phyloP scores from a whole-genome alignment of 2,888 invertebrate species.

The Parnassius glacialis region DNA sequence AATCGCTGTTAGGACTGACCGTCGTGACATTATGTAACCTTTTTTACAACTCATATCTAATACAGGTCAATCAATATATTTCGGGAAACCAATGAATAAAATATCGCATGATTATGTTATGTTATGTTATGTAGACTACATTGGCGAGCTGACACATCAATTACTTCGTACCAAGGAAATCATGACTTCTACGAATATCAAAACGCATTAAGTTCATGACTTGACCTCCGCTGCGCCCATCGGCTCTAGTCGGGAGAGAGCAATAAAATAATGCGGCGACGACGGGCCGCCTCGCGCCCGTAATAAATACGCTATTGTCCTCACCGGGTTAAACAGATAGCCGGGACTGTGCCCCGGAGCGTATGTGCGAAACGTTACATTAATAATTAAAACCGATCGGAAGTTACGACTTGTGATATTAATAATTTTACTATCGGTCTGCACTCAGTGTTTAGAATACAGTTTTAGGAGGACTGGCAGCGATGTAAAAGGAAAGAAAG shows the following conservation, averaged over 20 bases:
- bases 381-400: conserved; percentile 14
- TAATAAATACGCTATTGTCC: conserved; percentile 45
- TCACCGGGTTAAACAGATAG: conserved; percentile 33
- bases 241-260: conserved; percentile 26
- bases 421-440: conserved; percentile 3
- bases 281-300: conserved; percentile 30
- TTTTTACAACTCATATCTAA: too few relatives aligned
- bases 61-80: too few relatives aligned
- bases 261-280: conserved; percentile 35
- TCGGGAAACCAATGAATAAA: too few relatives aligned
- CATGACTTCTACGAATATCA: too few relatives aligned
- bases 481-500: too few relatives aligned
- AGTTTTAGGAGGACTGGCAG: background rate
- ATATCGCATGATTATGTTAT: too few relatives aligned
- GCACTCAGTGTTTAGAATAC: background rate
- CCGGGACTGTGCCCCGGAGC: conserved; percentile 16
- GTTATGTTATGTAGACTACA: too few relatives aligned
- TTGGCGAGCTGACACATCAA: too few relatives aligned
- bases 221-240: conserved; percentile 5
- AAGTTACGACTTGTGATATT: conserved; percentile 8
- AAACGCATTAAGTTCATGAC: background rate
- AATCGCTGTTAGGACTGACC: too few relatives aligned
- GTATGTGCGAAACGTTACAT: conserved; percentile 11
- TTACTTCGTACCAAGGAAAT: too few relatives aligned
- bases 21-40: too few relatives aligned